Evolutionary conservation across 2,888 invertebrate species (phyloP), one percentile per base, ranked within the genome.

Genomic region (Diplazon laetatorius): DNA sequence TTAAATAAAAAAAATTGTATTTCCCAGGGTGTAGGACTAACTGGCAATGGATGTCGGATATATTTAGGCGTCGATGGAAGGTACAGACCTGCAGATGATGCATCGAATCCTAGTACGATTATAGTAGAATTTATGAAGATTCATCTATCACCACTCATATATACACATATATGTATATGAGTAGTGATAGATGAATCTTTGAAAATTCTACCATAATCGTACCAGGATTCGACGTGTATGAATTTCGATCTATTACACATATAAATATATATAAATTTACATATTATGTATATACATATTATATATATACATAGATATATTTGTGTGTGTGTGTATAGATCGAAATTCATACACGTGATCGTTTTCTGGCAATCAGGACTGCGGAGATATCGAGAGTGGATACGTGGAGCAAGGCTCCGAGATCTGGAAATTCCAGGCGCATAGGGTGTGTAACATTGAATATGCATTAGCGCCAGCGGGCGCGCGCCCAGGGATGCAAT

Each of bases 401-500:
- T 20, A 50, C 12, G 50, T 2, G 6, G 50, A 50, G 22, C 1
- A 20, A 8, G 52, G 14, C 20, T 62, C 72, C 55, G 80, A 73
- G 78, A 80, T 80, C 52, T 68, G 77, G 60, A 80, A 81, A 80
- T 80, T 75, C 76, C 59, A 42, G 48, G 60, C 77, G 66, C 72
- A 76, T 59, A 78, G 73, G 83, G 81, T 30, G 82, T 82, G 84
- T 85, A 85, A 84, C 87, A 87, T 88, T 89, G 89, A 89, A 89
- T 89, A 89, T 88, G 89, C 88, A 88, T 89, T 87, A 87, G 87
- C 83, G 86, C 86, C 85, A 84, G 84, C 57, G 66, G 44, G 68
- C 62, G 59, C 59, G 83, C 84, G 84, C 82, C 78, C 82, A 81
- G 84, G 82, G 84, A 82, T 83, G 83, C 83, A 82, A 76, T 66